These are phyloP conservation scores for Peromyscus eremicus DNA, from an alignment of 2,797 vertebrate species.

Conservation along the genomic window DNA sequence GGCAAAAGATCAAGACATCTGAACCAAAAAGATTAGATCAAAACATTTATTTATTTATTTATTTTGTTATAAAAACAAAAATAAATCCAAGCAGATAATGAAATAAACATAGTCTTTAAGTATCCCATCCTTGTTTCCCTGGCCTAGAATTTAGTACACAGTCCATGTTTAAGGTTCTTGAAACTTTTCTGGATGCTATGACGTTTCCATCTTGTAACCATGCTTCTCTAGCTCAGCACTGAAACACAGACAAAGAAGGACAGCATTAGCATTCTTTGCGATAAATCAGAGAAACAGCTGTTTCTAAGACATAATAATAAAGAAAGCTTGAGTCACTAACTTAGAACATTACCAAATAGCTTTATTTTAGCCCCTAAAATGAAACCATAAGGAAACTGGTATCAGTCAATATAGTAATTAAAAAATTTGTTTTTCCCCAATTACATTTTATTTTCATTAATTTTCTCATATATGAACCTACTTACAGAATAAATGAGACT, in stretches of 20 bases:
- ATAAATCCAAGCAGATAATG: slow-evolving; percentile 77
- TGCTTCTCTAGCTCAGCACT: slow-evolving; percentile 99
- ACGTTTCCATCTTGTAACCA: slow-evolving; percentile 99
- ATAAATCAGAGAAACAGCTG: slow-evolving; percentile 7
- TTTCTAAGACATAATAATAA: slow-evolving; percentile 34
- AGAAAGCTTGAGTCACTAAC: neutral
- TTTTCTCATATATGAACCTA: slow-evolving; percentile 39
- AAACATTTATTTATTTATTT: slow-evolving; percentile 77
- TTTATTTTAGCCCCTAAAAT: slow-evolving; percentile 52
- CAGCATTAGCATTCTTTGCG: slow-evolving; percentile 55
- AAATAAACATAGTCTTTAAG: slow-evolving; percentile 77
- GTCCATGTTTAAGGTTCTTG: slow-evolving; percentile 80
- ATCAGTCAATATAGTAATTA: slow-evolving; percentile 11
- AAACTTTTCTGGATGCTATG: slow-evolving; percentile 88
- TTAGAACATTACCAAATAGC: slow-evolving; percentile 50
- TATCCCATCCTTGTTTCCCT: slow-evolving; percentile 33
- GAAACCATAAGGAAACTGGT: slow-evolving; percentile 7
- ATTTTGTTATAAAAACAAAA: slow-evolving; percentile 77
- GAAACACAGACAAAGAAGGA: slow-evolving; percentile 83
- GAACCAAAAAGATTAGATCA: slow-evolving; percentile 72
- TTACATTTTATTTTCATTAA: slow-evolving; percentile 53
- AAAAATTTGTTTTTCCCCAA: slow-evolving; percentile 23
- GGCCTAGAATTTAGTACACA: slow-evolving; percentile 75
- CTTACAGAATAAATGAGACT: neutral
- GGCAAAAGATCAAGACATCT: slow-evolving; percentile 66